Conservation (phyloP, 1,140 invertebrate species). For the Hypsibius dujardini region DNA sequence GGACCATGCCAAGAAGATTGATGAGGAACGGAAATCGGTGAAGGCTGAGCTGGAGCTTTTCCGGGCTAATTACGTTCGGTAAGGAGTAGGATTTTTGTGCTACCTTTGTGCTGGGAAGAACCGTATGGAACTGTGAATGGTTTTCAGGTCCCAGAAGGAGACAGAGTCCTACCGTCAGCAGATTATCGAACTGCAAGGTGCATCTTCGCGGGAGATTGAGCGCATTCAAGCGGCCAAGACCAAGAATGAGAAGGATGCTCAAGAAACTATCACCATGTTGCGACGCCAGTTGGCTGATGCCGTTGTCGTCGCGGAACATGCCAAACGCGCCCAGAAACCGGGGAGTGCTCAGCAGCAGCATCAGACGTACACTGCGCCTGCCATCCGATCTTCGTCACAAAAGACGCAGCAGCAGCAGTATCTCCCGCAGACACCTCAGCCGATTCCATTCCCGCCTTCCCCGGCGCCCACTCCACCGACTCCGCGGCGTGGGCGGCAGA, state of each 20-base stretch:
- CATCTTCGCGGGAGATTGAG: not conserved
- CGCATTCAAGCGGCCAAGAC: not conserved
- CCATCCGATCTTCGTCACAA: not conserved
- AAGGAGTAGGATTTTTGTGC: too few relatives aligned
- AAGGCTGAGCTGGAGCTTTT: not conserved
- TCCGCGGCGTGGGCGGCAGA: not conserved
- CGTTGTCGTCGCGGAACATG: not conserved
- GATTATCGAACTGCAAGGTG: constrained; percentile 9
- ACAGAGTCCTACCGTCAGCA: not conserved
- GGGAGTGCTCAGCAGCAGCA: too few relatives aligned
- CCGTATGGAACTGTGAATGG: too few relatives aligned
- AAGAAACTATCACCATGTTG: not conserved
- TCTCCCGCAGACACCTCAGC: not conserved
- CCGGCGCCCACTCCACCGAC: not conserved
- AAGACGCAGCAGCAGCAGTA: not conserved
- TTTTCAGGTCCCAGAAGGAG: not conserved
- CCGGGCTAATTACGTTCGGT: not conserved
- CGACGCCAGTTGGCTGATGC: not conserved
- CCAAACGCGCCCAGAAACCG: not conserved
- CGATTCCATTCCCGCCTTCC: not conserved
- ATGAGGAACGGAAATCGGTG: not conserved
- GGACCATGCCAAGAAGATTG: constrained; percentile 3
- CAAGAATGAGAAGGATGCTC: not conserved
- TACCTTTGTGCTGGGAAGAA: too few relatives aligned
- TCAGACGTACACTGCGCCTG: not conserved